These are phyloP conservation scores for Oxyura jamaicensis DNA, from an alignment of 2,113 vertebrate genomes.

Conservation along the genomic window DNA sequence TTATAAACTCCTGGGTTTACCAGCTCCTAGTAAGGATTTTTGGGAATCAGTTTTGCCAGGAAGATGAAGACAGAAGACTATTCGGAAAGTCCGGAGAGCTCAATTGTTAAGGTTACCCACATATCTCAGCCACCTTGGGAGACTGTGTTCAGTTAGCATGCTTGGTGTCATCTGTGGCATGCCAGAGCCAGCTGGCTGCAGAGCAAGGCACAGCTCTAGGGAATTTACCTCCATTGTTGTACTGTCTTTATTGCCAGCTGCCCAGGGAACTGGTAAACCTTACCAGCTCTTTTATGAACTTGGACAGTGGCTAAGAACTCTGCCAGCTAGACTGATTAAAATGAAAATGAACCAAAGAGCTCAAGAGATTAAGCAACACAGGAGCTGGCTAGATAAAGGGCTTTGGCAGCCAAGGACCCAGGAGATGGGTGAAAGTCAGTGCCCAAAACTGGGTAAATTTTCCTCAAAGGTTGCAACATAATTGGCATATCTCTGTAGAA, in stretches of 20 bases:
- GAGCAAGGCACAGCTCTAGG: background rate
- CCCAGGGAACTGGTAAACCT: background rate
- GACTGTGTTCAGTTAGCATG: background rate
- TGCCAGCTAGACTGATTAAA: background rate
- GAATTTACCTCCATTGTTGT: background rate
- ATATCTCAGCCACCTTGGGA: background rate
- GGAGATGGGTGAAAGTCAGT: background rate
- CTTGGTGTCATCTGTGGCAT: background rate
- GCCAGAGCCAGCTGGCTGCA: background rate
- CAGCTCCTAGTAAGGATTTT: background rate
- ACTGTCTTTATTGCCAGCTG: background rate
- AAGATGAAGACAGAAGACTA: background rate
- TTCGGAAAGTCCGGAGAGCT: background rate
- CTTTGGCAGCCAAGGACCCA: background rate
- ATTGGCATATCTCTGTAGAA: background rate
- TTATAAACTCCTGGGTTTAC: background rate
- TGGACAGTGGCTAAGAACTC: background rate
- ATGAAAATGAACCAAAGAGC: background rate
- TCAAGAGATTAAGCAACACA: background rate
- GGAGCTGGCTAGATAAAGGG: background rate
- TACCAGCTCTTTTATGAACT: background rate
- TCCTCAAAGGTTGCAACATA: background rate
- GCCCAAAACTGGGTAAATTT: background rate
- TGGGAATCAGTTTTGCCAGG: background rate
- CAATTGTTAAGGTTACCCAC: fast-evolving